Conservation (phyloP, 2,113 vertebrate genomes). For the Sebastes schlegelii region DNA sequence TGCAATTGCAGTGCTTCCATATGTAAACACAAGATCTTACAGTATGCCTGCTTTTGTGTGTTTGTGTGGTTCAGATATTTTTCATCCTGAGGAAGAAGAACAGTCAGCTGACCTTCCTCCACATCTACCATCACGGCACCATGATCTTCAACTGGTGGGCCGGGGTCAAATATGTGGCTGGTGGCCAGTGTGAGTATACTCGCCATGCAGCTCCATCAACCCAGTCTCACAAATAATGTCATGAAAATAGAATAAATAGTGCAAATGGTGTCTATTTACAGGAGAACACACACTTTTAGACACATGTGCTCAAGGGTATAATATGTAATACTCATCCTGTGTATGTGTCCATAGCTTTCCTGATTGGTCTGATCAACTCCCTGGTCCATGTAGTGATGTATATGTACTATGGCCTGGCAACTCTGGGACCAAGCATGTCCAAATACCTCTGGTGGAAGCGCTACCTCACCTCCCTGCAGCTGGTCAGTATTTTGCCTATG, state of each 20-base stretch:
- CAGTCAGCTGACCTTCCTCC: constrained; percentile 87
- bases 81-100: constrained; percentile 88
- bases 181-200: constrained; percentile 84
- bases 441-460: constrained; percentile 85
- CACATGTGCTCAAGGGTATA: neutral
- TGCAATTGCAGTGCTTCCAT: neutral
- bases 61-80: constrained; percentile 80
- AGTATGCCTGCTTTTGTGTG: neutral
- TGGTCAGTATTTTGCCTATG: constrained; percentile 77
- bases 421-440: constrained; percentile 76
- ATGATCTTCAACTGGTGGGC: constrained; percentile 88
- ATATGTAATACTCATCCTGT: neutral
- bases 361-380: constrained; percentile 84
- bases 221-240: neutral
- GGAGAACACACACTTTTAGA: neutral
- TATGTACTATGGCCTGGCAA: constrained; percentile 81
- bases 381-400: constrained; percentile 85
- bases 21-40: neutral
- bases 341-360: constrained; percentile 77
- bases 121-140: constrained; percentile 87
- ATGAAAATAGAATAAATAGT: neutral
- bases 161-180: constrained; percentile 86
- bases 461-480: constrained; percentile 84
- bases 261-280: neutral
- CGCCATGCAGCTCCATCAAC: neutral